Percentiles rank a stretch among this genome's conserved stretches.
phyloP scores from a whole-genome alignment of 2,888 invertebrate genomes.

The Sesia apiformis region DNA sequence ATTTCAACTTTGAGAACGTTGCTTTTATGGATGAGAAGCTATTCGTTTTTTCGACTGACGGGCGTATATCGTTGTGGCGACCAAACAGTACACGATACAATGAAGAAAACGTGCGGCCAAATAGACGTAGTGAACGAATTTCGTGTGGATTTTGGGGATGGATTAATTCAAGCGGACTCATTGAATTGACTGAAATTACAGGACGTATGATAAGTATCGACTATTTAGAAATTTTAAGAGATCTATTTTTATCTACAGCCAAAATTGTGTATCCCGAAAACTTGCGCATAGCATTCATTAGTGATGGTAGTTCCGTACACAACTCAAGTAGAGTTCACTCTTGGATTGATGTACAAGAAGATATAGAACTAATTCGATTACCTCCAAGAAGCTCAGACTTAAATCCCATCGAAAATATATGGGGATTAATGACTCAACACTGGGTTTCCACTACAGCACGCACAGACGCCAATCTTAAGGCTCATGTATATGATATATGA shows the following conservation, averaged over 20 bases:
- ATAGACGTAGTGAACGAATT: background rate
- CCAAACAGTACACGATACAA: too few species aligned
- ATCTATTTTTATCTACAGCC: too few species aligned
- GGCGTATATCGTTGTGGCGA: too few species aligned
- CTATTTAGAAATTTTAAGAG: background rate
- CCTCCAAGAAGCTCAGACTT: slow-evolving; percentile 7
- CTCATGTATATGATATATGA: background rate
- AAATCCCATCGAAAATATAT: slow-evolving; percentile 9
- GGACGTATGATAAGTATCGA: background rate
- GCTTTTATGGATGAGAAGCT: too few species aligned
- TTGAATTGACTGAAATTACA: background rate
- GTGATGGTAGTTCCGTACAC: background rate
- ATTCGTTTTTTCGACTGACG: too few species aligned
- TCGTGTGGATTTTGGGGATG: background rate
- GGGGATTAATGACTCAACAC: slow-evolving; percentile 8
- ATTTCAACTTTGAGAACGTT: too few species aligned
- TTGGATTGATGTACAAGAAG: background rate
- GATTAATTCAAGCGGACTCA: background rate
- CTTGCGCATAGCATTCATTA: background rate
- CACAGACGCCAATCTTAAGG: slow-evolving; percentile 1
- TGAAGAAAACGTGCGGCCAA: background rate
- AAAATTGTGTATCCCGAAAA: background rate
- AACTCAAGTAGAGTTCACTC: background rate
- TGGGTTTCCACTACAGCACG: slow-evolving; percentile 1
- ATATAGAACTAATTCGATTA: slow-evolving; percentile 3